phyloP scores from a whole-genome alignment of 2,113 vertebrate species.

The Mirounga angustirostris region DNA sequence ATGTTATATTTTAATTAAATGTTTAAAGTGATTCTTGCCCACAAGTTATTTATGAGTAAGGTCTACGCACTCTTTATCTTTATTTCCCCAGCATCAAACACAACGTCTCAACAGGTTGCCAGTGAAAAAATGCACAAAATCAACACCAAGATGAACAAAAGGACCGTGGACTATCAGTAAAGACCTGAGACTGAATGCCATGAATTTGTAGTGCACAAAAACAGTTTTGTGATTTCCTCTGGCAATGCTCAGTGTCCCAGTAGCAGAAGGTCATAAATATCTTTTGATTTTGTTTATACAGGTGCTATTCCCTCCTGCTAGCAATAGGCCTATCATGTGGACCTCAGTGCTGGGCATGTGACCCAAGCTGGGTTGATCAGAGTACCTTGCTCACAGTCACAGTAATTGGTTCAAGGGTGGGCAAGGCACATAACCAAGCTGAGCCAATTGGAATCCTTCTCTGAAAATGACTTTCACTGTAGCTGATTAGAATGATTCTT shows the following conservation, averaged over 20 bases:
- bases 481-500: background rate
- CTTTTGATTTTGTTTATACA: background rate
- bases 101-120: background rate
- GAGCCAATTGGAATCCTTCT: background rate
- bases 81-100: background rate
- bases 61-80: background rate
- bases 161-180: background rate
- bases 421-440: background rate
- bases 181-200: background rate
- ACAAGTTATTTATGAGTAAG: background rate
- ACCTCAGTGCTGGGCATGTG: background rate
- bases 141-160: background rate
- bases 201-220: background rate
- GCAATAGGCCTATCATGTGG: background rate
- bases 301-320: background rate
- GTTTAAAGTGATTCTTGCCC: background rate
- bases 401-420: background rate
- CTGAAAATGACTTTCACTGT: background rate
- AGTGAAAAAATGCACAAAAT: background rate
- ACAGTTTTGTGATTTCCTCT: background rate
- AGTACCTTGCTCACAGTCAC: background rate
- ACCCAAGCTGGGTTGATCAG: background rate
- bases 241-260: background rate
- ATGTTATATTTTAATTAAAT: constrained; percentile 36
- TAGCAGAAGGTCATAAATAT: background rate